Evolutionary conservation across 2,113 vertebrate species (phyloP).

Genomic region (Serinus canaria): DNA sequence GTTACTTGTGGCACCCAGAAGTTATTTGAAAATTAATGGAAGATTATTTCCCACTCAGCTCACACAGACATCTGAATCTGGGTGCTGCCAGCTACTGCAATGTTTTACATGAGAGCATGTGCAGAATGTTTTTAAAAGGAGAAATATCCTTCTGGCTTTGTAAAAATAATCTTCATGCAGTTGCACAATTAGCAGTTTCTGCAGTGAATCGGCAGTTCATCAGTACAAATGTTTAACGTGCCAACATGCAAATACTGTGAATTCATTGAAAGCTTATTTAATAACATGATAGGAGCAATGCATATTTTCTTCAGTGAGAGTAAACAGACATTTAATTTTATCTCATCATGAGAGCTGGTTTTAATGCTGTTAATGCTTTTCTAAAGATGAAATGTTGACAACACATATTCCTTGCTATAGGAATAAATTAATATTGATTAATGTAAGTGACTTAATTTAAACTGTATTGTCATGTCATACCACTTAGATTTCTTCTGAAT

Average conservation of each 20-base stretch:
- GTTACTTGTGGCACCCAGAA: not conserved
- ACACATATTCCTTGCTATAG: not conserved
- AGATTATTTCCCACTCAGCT: not conserved
- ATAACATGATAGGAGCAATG: not conserved
- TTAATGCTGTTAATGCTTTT: not conserved
- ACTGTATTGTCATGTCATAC: not conserved
- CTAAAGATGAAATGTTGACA: not conserved
- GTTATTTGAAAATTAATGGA: not conserved
- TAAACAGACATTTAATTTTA: not conserved
- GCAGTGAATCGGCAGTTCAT: not conserved
- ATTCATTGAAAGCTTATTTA: not conserved
- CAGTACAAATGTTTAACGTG: not conserved
- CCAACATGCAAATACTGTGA: not conserved
- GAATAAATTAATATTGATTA: constrained; percentile 32
- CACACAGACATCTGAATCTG: not conserved
- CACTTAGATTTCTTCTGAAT: not conserved
- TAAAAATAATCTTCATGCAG: not conserved
- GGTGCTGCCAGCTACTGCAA: not conserved
- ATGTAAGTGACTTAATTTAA: not conserved
- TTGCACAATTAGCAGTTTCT: not conserved
- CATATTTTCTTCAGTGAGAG: not conserved
- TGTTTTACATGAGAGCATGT: not conserved
- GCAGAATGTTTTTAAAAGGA: not conserved
- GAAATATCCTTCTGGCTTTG: not conserved
- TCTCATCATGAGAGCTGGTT: not conserved